Base-by-base conservation (phyloP, 2,797 vertebrate genomes). In the Falco cherrug region DNA sequence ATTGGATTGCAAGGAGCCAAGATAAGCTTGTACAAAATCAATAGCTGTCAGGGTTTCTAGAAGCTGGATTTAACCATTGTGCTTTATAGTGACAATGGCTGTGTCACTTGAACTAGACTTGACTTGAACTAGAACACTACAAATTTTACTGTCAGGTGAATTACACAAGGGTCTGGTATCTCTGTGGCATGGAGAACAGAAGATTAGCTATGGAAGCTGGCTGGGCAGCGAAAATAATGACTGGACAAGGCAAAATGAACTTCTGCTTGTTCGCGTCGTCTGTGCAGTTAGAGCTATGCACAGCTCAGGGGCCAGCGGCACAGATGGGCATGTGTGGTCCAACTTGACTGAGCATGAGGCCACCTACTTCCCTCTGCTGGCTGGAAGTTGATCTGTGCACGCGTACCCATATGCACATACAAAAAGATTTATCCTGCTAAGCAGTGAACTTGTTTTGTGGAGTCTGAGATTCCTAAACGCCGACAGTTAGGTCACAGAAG, bases 331-430 rank as follows among this genome's bases (percentile, higher is more conserved):
- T 22, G 16, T 25, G 26, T 28, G 28, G 16, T 24, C 60, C 41
- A 26, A 0, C 29, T 16, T 5, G 60, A 22, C 24, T 26, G 16
- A 3, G 57, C 39, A 4, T 19, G 31, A 50, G 60, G 78, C 51
- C 77, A 14, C 77, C 13, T 57, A 5, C 61, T 61, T 70, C 88
- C 88, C 93, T 87, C 79, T 89, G 67, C 90, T 82, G 90, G 85
- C 12, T 60, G 88, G 61, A 78, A 41, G 67, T 16, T 11, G 31
- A 6, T 16, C 50, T n/a, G 18, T 22, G 45, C n/a, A 0, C 7
- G 9, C 26, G 28, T 31, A 12, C 61, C 29, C 20, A 6, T 16
- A 0, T 16, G 17, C 39, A 5, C 6, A 4, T 3, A 15, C 1
- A 10, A 20, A 13, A 47, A 11, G 19, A 11, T 15, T 63, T 22